These are phyloP conservation scores for Actias luna DNA, from an alignment of 2,888 invertebrate genomes.

Conservation along the genomic window DNA sequence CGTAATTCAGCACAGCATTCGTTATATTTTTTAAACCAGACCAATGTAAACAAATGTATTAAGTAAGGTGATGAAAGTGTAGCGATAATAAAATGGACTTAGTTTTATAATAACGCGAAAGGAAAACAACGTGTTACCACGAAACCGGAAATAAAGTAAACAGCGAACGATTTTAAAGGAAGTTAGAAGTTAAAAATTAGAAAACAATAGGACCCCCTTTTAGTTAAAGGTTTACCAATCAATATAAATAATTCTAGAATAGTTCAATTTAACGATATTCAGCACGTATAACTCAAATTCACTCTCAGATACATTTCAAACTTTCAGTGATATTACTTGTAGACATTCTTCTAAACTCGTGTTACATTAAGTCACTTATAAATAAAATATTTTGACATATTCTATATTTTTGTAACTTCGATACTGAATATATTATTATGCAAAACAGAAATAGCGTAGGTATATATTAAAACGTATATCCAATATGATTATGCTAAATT, in stretches of 20 bases:
- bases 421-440: not conserved
- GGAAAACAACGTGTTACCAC: not conserved
- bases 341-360: not conserved
- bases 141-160: conserved; percentile 11
- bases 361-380: not conserved
- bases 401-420: not conserved
- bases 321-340: not conserved
- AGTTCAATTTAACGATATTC: no score
- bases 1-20: not conserved
- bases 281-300: not conserved
- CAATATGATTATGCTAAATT: no score
- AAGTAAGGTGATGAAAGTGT: no score
- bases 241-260: not conserved
- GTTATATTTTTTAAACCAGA: not conserved
- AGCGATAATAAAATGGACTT: not conserved
- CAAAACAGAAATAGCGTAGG: not conserved
- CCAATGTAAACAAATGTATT: not conserved
- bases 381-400: not conserved
- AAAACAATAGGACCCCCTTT: not conserved
- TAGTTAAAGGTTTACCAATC: not conserved
- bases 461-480: no score
- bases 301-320: not conserved
- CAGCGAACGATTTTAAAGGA: not conserved
- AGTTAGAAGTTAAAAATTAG: not conserved
- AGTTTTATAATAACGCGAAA: not conserved